A percentile compares a stretch with the other conserved stretches of the same genome.
These are phyloP conservation scores for Pangasius sanitwongsei DNA, from an alignment of 2,797 vertebrate species.

Conservation along the genomic window DNA sequence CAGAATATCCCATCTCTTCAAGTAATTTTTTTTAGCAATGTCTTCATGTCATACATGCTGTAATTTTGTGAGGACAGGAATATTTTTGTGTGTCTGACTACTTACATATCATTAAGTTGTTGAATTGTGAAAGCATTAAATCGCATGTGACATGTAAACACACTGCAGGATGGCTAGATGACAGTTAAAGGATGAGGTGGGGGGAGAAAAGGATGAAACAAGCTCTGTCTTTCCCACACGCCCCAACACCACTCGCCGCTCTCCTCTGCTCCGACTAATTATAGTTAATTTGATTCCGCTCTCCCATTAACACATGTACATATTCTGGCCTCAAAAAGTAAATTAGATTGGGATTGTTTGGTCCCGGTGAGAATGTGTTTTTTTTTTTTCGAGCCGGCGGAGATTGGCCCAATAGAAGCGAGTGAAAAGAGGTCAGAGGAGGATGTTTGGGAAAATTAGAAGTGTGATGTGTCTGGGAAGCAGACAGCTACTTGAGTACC, in stretches of 20 bases:
- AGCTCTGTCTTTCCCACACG: constrained; percentile 37
- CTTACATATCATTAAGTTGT: constrained; percentile 49
- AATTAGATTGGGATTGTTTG: constrained; percentile 85
- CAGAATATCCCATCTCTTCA: not conserved
- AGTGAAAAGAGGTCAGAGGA: constrained; percentile 81
- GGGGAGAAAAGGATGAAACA: constrained; percentile 28
- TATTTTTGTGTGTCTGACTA: not conserved
- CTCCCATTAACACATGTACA: constrained; percentile 82
- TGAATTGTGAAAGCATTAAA: constrained; percentile 62
- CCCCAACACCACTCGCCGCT: constrained; percentile 54
- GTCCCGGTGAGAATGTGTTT: constrained; percentile 76
- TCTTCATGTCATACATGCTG: not conserved
- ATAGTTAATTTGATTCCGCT: constrained; percentile 82
- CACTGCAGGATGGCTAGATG: constrained; percentile 51
- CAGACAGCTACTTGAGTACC: constrained; percentile 61
- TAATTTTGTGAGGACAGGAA: not conserved
- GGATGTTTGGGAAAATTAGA: constrained; percentile 75
- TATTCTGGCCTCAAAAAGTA: constrained; percentile 83
- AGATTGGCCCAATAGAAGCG: constrained; percentile 67
- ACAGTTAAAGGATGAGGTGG: constrained; percentile 28
- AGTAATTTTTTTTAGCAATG: not conserved
- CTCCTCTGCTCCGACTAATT: constrained; percentile 78
- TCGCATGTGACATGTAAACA: constrained; percentile 55
- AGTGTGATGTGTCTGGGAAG: constrained; percentile 52
- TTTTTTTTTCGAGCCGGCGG: constrained; percentile 50